These are phyloP conservation scores for Sacculina carcini DNA, from an alignment of 2,888 invertebrate genomes.

Conservation along the genomic window DNA sequence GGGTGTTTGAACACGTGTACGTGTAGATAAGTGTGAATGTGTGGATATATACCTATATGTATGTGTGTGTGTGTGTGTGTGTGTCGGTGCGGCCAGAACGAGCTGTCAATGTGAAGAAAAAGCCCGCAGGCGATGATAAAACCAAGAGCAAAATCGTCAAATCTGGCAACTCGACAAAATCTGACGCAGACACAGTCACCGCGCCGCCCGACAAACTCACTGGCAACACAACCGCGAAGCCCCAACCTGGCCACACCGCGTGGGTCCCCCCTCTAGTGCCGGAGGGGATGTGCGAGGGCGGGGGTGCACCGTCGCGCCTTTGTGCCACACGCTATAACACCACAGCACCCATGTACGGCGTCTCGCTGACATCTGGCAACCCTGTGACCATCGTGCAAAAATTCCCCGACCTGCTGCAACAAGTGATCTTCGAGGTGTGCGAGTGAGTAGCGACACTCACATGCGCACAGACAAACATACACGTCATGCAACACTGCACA, in stretches of 20 bases:
- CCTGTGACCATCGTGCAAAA: constrained; percentile 82
- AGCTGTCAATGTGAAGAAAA: no score
- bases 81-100: no score
- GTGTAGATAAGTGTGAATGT: no score
- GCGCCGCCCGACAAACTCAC: not conserved
- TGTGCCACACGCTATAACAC: constrained; percentile 75
- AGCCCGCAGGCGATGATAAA: no score
- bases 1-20: no score
- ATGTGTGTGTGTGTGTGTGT: no score
- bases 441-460: constrained; percentile 34
- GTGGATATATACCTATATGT: no score
- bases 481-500: no score
- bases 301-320: constrained; percentile 42
- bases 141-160: no score
- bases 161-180: no score
- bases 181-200: no score
- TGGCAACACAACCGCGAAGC: not conserved
- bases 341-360: constrained; percentile 83
- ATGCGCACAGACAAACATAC: not conserved
- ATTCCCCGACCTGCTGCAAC: constrained; percentile 69
- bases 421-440: constrained; percentile 76
- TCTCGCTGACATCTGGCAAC: constrained; percentile 67
- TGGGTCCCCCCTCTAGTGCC: constrained; percentile 4
- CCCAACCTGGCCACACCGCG: not conserved
- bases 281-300: constrained; percentile 21